Percentiles rank a stretch among this genome's conserved stretches.
These are phyloP conservation scores for Venturia canescens DNA, from an alignment of 1,140 invertebrate species.

Conservation along the genomic window DNA sequence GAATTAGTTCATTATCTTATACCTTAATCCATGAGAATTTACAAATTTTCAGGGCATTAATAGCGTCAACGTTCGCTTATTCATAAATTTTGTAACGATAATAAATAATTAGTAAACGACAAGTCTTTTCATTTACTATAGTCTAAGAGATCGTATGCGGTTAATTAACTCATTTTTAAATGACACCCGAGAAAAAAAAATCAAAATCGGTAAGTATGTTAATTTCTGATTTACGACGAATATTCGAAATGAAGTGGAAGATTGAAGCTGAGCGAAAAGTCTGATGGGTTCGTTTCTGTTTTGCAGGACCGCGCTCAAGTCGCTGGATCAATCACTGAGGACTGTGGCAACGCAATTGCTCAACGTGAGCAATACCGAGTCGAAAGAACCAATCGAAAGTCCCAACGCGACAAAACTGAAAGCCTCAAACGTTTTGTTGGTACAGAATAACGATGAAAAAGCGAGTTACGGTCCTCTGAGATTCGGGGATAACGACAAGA, in stretches of 20 bases:
- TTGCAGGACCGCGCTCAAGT: constrained; percentile 62
- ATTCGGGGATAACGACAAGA: too few species aligned
- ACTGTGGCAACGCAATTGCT: constrained; percentile 73
- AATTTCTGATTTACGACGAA: background rate
- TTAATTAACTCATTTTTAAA: constrained; percentile 29
- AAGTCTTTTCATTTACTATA: constrained; percentile 49
- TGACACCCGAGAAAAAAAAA: background rate
- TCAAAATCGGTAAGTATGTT: constrained; percentile 32
- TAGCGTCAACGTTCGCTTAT: constrained; percentile 50
- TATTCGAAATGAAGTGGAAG: background rate
- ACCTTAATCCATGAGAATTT: constrained; percentile 25
- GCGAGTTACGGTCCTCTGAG: background rate
- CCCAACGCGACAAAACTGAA: constrained; percentile 43
- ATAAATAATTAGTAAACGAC: constrained; percentile 59
- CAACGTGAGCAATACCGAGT: constrained; percentile 62
- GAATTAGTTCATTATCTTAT: background rate
- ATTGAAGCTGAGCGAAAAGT: background rate
- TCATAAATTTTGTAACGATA: constrained; percentile 61
- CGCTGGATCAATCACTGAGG: constrained; percentile 71
- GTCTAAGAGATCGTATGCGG: background rate
- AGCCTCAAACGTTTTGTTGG: constrained; percentile 31
- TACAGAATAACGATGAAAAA: constrained; percentile 37
- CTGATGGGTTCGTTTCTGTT: constrained; percentile 42
- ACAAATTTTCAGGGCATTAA: constrained; percentile 60
- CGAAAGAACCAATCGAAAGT: constrained; percentile 12